phyloP scores from a whole-genome alignment of 2,113 vertebrate species.

The Porphyrio hochstetteri region DNA sequence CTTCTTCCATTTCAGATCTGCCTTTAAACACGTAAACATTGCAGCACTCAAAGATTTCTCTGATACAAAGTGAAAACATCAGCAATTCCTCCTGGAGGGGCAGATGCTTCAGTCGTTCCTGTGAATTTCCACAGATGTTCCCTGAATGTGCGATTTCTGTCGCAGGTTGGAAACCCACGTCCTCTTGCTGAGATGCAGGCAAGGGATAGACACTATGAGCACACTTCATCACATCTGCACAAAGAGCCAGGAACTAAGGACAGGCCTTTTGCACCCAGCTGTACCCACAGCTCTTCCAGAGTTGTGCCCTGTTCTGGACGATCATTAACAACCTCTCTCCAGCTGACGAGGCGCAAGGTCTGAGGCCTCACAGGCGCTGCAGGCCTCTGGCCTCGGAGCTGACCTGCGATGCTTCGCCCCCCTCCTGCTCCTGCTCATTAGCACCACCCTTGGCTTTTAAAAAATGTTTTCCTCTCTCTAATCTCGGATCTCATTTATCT shows the following conservation, averaged over 20 bases:
- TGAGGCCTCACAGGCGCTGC: not conserved
- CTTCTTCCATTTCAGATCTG: constrained; percentile 18
- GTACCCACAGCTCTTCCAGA: not conserved
- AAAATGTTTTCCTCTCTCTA: not conserved
- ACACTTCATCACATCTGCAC: not conserved
- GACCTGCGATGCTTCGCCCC: not conserved
- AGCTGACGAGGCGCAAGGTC: not conserved
- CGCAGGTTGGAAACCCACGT: constrained; percentile 20
- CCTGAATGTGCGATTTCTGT: constrained; percentile 28
- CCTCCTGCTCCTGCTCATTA: not conserved
- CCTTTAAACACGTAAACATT: constrained; percentile 56
- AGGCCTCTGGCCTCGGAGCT: not conserved
- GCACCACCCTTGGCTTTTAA: not conserved
- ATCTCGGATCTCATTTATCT: not conserved
- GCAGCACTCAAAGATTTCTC: constrained; percentile 45
- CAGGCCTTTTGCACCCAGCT: not conserved
- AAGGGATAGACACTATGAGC: not conserved
- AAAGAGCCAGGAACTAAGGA: not conserved
- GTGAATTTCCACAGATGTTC: constrained; percentile 69
- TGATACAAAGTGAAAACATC: constrained; percentile 48
- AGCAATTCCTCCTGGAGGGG: constrained; percentile 37
- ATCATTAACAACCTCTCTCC: not conserved
- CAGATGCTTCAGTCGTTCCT: constrained; percentile 60
- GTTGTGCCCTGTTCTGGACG: not conserved
- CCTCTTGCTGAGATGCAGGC: constrained; percentile 5